Percentiles rank a stretch among this genome's conserved stretches.
Evolutionary conservation across 2,113 vertebrate species (phyloP).

Genomic region (Enhydra lutris): DNA sequence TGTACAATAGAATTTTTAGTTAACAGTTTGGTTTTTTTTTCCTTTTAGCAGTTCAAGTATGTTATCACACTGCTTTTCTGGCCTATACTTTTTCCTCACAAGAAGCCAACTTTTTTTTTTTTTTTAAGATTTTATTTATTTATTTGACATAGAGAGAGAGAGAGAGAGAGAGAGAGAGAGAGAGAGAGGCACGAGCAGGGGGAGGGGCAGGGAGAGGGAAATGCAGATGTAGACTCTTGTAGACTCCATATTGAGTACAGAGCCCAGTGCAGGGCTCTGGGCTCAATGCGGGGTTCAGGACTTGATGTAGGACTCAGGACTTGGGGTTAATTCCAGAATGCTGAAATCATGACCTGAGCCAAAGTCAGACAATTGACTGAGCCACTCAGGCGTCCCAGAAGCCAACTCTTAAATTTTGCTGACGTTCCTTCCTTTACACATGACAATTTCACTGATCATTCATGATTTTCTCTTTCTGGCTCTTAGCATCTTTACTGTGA

Average conservation of each 20-base stretch:
- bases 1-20: neutral
- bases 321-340: neutral
- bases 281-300: neutral
- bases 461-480: neutral
- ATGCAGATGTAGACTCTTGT: neutral
- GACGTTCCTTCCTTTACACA: neutral
- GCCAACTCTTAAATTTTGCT: neutral
- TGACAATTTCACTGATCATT: neutral
- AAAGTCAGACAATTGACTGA: neutral
- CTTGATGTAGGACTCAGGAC: neutral
- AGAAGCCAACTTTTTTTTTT: neutral
- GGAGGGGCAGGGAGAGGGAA: neutral
- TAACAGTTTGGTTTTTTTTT: neutral
- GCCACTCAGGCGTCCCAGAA: neutral
- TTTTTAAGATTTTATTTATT: neutral
- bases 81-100: neutral
- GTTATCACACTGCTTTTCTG: neutral
- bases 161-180: no score
- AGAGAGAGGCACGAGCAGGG: neutral
- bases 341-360: neutral
- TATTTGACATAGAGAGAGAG: neutral
- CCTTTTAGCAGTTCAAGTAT: neutral
- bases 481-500: neutral
- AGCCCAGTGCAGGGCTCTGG: neutral
- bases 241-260: neutral